Conservation (phyloP, 2,888 invertebrate species). For the Uloborus plumipes region DNA sequence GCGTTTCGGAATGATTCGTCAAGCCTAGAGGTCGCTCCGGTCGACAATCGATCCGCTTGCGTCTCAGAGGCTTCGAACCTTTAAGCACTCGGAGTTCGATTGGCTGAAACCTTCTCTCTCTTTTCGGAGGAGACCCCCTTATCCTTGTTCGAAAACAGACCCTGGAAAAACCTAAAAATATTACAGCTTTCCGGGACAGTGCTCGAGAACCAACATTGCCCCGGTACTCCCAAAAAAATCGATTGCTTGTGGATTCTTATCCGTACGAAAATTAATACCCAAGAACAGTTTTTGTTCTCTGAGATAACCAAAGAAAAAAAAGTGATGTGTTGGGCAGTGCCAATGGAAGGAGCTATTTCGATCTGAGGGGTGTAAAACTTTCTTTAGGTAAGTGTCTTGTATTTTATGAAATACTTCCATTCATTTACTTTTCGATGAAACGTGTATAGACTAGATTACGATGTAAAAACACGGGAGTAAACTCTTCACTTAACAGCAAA, state of each 20-base stretch:
- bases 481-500: too few species aligned
- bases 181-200: conserved; percentile 36
- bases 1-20: conserved; percentile 31
- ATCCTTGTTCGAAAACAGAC: not conserved
- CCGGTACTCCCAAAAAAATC: too few species aligned
- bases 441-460: too few species aligned
- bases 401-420: too few species aligned
- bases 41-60: conserved; percentile 49
- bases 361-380: conserved; percentile 32
- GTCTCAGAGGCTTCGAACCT: conserved; percentile 51
- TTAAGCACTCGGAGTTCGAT: conserved; percentile 48
- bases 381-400: conserved; percentile 27
- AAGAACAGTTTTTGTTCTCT: too few species aligned
- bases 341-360: conserved; percentile 43
- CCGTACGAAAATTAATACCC: too few species aligned
- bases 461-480: too few species aligned
- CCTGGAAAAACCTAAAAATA: conserved; percentile 43
- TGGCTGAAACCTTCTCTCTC: conserved; percentile 22
- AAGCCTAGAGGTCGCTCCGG: conserved; percentile 26
- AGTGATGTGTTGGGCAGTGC: conserved; percentile 33
- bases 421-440: too few species aligned
- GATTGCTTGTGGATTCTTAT: too few species aligned
- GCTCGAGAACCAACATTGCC: not conserved
- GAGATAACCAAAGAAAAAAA: conserved; percentile 6
- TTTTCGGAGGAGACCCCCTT: conserved; percentile 10